Conservation (phyloP, 2,113 vertebrate genomes). For the Phylloscopus trochilus region DNA sequence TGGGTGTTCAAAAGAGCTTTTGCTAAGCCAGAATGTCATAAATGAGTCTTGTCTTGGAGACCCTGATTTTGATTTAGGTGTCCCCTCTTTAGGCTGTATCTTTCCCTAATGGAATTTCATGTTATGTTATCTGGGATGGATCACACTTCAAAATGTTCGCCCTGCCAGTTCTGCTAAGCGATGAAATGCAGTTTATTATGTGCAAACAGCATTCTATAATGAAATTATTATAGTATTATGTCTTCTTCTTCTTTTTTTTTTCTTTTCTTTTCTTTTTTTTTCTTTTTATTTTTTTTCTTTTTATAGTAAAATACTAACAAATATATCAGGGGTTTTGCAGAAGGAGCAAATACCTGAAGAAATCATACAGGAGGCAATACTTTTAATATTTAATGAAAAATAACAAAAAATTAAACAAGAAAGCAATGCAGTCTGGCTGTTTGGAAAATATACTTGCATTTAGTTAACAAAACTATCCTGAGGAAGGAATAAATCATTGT, state of each 20-base stretch:
- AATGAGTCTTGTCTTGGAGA: neutral
- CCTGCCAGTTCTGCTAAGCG: neutral
- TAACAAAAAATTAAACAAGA: neutral
- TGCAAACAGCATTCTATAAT: neutral
- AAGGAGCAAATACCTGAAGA: neutral
- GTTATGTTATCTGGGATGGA: neutral
- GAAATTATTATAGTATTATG: neutral
- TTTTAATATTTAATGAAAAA: neutral
- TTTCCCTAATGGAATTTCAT: neutral
- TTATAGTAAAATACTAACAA: neutral
- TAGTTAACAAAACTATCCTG: neutral
- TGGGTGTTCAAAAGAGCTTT: neutral
- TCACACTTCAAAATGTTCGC: neutral
- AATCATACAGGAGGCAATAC: neutral
- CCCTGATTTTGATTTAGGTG: neutral
- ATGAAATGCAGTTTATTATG: neutral
- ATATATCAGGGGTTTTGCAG: neutral
- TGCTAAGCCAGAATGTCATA: neutral
- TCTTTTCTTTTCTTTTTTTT: neutral
- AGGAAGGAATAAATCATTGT: neutral
- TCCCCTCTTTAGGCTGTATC: neutral
- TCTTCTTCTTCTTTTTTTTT: neutral
- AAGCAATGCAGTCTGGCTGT: neutral
- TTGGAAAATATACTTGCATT: neutral
- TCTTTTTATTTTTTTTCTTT: neutral